Percentiles rank a stretch among this genome's conserved stretches.
Evolutionary conservation across 2,113 vertebrate genomes (phyloP).

Genomic region (Tetraodon nigroviridis): DNA sequence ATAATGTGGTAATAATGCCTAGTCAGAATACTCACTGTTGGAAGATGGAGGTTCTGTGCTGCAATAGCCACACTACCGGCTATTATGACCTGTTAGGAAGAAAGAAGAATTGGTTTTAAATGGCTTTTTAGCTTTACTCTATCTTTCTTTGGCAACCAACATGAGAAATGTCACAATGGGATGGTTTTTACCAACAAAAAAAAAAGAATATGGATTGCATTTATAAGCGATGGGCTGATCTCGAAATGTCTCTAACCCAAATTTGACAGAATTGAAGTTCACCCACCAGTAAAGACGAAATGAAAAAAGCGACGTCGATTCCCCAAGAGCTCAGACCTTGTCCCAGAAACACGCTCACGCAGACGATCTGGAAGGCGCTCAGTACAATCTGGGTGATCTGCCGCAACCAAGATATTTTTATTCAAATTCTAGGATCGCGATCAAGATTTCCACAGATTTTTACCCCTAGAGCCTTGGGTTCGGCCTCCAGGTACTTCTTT

Average conservation of each 20-base stretch:
- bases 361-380: conserved; percentile 39
- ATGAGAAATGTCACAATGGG: too few species aligned
- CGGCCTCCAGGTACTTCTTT: conserved; percentile 70
- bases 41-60: conserved; percentile 64
- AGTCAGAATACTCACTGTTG: conserved; percentile 54
- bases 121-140: too few species aligned
- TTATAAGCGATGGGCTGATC: too few species aligned
- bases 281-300: conserved; percentile 58
- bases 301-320: accelerated
- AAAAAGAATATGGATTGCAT: too few species aligned
- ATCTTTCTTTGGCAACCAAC: too few species aligned
- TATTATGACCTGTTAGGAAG: conserved; percentile 50
- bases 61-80: conserved; percentile 67
- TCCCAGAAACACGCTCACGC: conserved; percentile 1
- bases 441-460: not conserved
- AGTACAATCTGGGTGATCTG: conserved; percentile 70
- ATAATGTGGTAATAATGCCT: not conserved
- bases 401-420: conserved; percentile 2
- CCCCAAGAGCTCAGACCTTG: accelerated
- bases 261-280: too few species aligned
- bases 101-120: not conserved
- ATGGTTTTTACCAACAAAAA: too few species aligned
- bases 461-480: conserved; percentile 72
- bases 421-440: not conserved
- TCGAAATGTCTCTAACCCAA: too few species aligned